Evolutionary conservation across 2,888 invertebrate genomes (phyloP).

Genomic region (Carabus problematicus): DNA sequence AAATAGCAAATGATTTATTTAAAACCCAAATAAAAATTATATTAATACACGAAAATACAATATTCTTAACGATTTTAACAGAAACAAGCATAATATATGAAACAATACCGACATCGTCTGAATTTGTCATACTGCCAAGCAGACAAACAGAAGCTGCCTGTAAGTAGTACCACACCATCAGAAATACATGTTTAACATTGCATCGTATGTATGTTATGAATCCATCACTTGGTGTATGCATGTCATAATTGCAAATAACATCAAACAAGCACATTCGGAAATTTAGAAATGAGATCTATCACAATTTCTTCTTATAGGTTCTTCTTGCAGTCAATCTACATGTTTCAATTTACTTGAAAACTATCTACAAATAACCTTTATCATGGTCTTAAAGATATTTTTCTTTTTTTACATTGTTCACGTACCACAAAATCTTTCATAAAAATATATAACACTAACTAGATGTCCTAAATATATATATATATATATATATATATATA

Average conservation of each 20-base stretch:
- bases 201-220: too few species aligned
- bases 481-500: too few species aligned
- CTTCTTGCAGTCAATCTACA: too few species aligned
- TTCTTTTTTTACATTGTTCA: neutral
- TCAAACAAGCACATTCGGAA: conserved; percentile 8
- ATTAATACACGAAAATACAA: conserved; percentile 22
- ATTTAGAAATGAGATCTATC: conserved; percentile 30
- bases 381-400: too few species aligned
- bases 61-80: conserved; percentile 14
- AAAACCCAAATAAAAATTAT: conserved; percentile 25
- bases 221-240: too few species aligned
- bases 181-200: too few species aligned
- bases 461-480: conserved; percentile 22
- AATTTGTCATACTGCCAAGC: conserved; percentile 6
- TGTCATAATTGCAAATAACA: too few species aligned
- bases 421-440: conserved; percentile 5
- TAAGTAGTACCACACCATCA: neutral
- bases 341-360: too few species aligned
- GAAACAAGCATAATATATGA: neutral
- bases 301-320: neutral
- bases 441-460: conserved; percentile 31
- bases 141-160: conserved; percentile 25
- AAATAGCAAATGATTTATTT: conserved; percentile 35
- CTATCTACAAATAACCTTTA: too few species aligned
- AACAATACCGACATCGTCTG: too few species aligned